Percentiles rank a stretch among this genome's conserved stretches.
phyloP scores from a whole-genome alignment of 2,797 vertebrate species.

The Galagoides demidoff region DNA sequence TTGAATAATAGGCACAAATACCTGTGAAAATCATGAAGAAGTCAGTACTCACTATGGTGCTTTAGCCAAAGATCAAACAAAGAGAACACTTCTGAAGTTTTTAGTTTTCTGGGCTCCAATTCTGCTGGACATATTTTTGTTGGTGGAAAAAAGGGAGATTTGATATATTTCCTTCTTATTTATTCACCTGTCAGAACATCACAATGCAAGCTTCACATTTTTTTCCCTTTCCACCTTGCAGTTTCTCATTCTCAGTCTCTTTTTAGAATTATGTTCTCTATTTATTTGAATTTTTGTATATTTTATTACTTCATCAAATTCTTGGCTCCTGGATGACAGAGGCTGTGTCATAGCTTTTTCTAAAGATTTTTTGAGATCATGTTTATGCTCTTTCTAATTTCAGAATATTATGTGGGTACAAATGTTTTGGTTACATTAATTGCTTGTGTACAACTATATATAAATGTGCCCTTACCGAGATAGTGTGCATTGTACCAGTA shows the following conservation, averaged over 20 bases:
- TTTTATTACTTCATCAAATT: not conserved
- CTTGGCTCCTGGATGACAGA: not conserved
- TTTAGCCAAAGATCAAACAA: not conserved
- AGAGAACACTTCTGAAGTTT: rapidly evolving
- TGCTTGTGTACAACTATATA: too few species aligned
- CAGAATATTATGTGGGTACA: too few species aligned
- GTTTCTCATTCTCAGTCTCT: not conserved
- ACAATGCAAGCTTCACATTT: not conserved
- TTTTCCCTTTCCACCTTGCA: not conserved
- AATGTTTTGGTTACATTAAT: too few species aligned
- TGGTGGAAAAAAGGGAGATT: not conserved
- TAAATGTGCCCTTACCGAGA: too few species aligned
- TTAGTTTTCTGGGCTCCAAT: not conserved
- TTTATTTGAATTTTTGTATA: not conserved
- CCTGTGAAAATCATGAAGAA: not conserved
- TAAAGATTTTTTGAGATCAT: too few species aligned
- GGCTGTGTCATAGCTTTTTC: not conserved
- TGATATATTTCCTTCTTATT: not conserved
- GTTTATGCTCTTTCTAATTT: too few species aligned
- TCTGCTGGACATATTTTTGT: not conserved
- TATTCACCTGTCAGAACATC: not conserved
- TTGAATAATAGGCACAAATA: rapidly evolving
- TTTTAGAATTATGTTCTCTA: not conserved
- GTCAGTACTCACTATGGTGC: rapidly evolving
- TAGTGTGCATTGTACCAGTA: too few species aligned